Evolutionary conservation across 2,113 vertebrate species (phyloP).

Genomic region (Edolisoma coerulescens): DNA sequence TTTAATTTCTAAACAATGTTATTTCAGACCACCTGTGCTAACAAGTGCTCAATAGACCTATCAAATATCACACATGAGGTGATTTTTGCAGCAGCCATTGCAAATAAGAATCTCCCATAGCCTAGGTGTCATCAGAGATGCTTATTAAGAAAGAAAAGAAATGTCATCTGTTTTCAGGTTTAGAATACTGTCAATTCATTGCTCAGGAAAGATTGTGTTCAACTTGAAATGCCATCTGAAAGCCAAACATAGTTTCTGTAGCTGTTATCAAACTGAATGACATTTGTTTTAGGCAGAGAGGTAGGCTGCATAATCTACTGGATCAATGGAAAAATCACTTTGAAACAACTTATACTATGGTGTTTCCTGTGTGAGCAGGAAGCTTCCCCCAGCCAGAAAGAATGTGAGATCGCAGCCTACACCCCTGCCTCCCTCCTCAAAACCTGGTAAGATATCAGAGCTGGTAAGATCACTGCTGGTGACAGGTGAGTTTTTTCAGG

Average conservation of each 20-base stretch:
- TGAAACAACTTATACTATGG: background rate
- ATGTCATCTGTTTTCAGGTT: background rate
- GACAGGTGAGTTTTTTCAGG: background rate
- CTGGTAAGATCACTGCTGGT: background rate
- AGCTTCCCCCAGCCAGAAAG: background rate
- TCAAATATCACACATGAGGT: background rate
- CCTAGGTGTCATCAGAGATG: background rate
- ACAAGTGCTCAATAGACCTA: background rate
- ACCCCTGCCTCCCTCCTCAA: accelerated
- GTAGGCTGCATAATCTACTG: background rate
- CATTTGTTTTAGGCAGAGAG: background rate
- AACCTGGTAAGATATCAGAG: background rate
- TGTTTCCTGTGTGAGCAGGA: background rate
- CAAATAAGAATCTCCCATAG: background rate
- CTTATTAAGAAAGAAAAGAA: background rate
- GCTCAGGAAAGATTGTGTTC: background rate
- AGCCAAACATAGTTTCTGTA: background rate
- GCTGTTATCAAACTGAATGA: background rate
- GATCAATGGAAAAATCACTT: background rate
- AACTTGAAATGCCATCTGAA: background rate
- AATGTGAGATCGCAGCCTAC: background rate
- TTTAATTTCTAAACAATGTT: background rate
- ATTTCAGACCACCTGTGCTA: background rate
- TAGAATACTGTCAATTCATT: background rate
- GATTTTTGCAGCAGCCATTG: background rate